These are phyloP conservation scores for Lamellibrachia satsuma DNA, from an alignment of 2,888 invertebrate genomes.

Conservation along the genomic window DNA sequence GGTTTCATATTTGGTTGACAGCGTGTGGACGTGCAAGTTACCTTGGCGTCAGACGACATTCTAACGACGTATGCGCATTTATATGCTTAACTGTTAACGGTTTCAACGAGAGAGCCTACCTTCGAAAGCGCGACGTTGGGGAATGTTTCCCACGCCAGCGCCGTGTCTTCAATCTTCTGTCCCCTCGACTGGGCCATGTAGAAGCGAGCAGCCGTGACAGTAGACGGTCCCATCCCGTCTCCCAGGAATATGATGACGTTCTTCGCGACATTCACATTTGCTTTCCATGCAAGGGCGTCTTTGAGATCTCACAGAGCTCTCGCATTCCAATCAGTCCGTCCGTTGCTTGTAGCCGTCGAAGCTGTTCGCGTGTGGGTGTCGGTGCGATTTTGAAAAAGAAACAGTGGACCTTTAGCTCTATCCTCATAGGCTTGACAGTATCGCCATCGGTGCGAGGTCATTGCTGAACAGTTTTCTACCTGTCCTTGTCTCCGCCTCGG, in stretches of 20 bases:
- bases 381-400: background rate
- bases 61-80: no score
- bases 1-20: no score
- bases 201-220: constrained; percentile 78
- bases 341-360: background rate
- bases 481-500: no score
- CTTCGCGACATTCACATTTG: constrained; percentile 48
- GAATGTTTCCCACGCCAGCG: constrained; percentile 82
- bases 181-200: constrained; percentile 65
- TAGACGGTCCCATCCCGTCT: constrained; percentile 87
- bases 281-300: background rate
- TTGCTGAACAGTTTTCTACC: no score
- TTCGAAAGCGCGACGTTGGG: constrained; percentile 85
- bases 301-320: background rate
- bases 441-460: no score
- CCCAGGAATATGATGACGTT: constrained; percentile 71
- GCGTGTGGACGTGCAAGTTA: no score
- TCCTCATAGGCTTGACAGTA: no score
- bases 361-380: no score
- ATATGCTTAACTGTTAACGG: no score
- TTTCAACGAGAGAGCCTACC: constrained; percentile 67
- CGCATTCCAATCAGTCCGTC: background rate
- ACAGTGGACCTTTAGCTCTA: no score
- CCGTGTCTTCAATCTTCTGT: constrained; percentile 74
- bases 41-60: no score